phyloP scores from a whole-genome alignment of 2,888 invertebrate species.

The Rotaria macrura region DNA sequence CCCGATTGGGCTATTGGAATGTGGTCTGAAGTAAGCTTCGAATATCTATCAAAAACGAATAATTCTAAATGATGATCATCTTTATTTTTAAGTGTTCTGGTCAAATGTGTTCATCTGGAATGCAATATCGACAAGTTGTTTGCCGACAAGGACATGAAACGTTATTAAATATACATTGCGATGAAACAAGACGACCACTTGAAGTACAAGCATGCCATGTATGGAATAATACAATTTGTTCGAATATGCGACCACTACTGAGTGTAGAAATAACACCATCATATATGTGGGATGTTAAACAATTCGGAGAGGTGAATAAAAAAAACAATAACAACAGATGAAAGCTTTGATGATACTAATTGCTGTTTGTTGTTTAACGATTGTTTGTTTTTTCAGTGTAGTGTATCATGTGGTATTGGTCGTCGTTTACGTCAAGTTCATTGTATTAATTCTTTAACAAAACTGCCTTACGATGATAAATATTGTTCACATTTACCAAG shows the following conservation, averaged over 20 bases:
- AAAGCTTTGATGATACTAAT: not conserved
- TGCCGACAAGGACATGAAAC: not conserved
- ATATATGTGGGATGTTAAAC: not conserved
- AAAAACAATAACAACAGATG: too few relatives aligned
- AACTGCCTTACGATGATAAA: not conserved
- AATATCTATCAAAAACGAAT: too few relatives aligned
- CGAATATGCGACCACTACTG: not conserved
- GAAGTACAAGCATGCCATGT: not conserved
- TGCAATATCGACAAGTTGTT: conserved; percentile 19
- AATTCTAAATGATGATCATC: too few relatives aligned
- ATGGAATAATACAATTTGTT: not conserved
- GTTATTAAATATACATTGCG: not conserved
- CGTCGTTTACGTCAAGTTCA: not conserved
- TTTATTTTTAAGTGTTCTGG: not conserved
- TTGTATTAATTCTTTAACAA: not conserved
- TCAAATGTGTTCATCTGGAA: not conserved
- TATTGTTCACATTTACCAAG: not conserved
- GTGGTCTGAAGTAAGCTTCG: not conserved
- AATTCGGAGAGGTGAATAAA: not conserved
- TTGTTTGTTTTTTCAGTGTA: not conserved
- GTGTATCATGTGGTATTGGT: not conserved
- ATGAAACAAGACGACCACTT: not conserved
- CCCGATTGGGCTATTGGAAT: not conserved
- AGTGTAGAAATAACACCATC: not conserved
- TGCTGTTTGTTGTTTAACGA: too few relatives aligned